Conservation (phyloP, 2,113 vertebrate genomes). For the Balaeniceps rex region DNA sequence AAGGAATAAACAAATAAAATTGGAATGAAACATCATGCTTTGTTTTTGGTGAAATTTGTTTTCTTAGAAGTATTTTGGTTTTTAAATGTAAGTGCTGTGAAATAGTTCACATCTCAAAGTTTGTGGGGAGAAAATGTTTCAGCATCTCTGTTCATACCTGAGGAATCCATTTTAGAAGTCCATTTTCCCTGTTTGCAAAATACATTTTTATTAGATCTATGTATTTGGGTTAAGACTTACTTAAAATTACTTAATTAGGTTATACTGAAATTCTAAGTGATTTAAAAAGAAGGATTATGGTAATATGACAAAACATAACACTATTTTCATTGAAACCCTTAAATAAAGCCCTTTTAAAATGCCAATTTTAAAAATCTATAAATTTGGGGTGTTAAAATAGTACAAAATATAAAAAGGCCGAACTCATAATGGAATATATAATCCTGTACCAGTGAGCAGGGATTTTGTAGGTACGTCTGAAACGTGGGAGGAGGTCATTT, state of each 20-base stretch:
- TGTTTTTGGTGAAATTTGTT: not conserved
- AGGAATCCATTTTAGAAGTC: slow-evolving; percentile 60
- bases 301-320: slow-evolving; percentile 62
- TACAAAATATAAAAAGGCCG: slow-evolving; percentile 21
- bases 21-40: not conserved
- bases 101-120: slow-evolving; percentile 45
- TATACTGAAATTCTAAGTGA: slow-evolving; percentile 61
- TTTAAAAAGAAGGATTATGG: slow-evolving; percentile 63
- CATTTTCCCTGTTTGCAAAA: slow-evolving; percentile 54
- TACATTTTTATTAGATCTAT: slow-evolving; percentile 59
- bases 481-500: slow-evolving; percentile 23
- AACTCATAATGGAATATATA: slow-evolving; percentile 20
- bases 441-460: slow-evolving; percentile 18
- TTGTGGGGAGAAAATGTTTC: slow-evolving; percentile 28
- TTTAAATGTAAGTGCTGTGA: slow-evolving; percentile 12
- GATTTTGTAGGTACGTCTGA: slow-evolving; percentile 46
- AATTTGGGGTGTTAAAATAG: slow-evolving; percentile 50
- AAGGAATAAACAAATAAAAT: slow-evolving; percentile 34
- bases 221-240: slow-evolving; percentile 58
- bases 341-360: slow-evolving; percentile 53
- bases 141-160: slow-evolving; percentile 48
- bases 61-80: not conserved
- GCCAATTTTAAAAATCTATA: slow-evolving; percentile 43
- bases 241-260: slow-evolving; percentile 70
- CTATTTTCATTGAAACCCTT: slow-evolving; percentile 59